phyloP scores from a whole-genome alignment of 2,113 vertebrate genomes.

The Myocastor coypus region DNA sequence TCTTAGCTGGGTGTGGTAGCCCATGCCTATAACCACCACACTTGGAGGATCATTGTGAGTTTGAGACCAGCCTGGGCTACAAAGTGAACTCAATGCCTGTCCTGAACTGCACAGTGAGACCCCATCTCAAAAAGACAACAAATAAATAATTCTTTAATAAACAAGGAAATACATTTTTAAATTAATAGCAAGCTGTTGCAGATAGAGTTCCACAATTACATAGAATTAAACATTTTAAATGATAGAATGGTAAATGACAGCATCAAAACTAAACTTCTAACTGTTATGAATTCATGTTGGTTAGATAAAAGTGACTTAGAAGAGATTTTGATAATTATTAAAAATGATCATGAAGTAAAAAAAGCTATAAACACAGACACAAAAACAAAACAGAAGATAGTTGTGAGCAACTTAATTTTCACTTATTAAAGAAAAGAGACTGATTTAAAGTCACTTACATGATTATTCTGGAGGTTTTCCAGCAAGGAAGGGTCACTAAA shows the following conservation, averaged over 20 bases:
- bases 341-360: constrained; percentile 28
- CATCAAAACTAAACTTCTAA: background rate
- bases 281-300: background rate
- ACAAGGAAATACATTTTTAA: background rate
- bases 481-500: constrained; percentile 95
- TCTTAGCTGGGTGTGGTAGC: background rate
- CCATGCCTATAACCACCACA: no score
- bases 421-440: background rate
- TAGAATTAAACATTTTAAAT: constrained; percentile 6
- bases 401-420: background rate
- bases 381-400: constrained; percentile 7
- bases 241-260: background rate
- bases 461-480: constrained; percentile 98
- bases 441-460: constrained; percentile 90
- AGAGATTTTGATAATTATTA: constrained; percentile 15
- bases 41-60: no score
- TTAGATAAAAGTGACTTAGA: background rate
- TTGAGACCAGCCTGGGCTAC: no score
- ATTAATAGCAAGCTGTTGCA: constrained; percentile 15
- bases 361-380: background rate
- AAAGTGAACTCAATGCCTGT: no score
- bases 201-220: background rate
- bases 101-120: no score
- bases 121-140: no score
- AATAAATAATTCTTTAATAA: background rate